phyloP scores from a whole-genome alignment of 2,888 invertebrate species.

The Torymus aiolomorphi region DNA sequence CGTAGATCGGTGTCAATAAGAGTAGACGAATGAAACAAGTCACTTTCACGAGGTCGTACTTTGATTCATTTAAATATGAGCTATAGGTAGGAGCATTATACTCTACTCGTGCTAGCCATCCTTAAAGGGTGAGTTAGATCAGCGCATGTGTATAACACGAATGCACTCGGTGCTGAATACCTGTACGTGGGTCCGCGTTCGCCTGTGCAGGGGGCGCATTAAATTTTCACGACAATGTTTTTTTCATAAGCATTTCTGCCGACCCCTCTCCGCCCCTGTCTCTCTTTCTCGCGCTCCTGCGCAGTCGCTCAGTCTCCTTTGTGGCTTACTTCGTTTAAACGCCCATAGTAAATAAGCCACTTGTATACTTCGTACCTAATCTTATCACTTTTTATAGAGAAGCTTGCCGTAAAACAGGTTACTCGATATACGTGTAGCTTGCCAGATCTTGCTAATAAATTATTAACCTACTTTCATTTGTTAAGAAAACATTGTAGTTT shows the following conservation, averaged over 20 bases:
- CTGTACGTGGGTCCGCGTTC: neutral
- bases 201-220: constrained; percentile 9
- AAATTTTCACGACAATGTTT: constrained; percentile 45
- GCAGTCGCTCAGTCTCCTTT: neutral
- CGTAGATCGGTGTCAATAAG: constrained; percentile 64
- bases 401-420: constrained; percentile 31
- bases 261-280: neutral
- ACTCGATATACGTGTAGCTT: constrained; percentile 36
- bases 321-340: constrained; percentile 35
- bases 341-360: constrained; percentile 42
- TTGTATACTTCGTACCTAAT: constrained; percentile 54
- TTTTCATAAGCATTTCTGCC: constrained; percentile 40
- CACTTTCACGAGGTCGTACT: constrained; percentile 55
- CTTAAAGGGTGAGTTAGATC: constrained; percentile 67
- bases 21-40: constrained; percentile 62
- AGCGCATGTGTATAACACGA: constrained; percentile 9
- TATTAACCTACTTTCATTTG: constrained; percentile 42
- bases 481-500: constrained; percentile 44
- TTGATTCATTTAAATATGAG: constrained; percentile 74
- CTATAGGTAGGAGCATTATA: constrained; percentile 73
- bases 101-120: constrained; percentile 70
- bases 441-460: constrained; percentile 45
- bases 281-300: constrained; percentile 1
- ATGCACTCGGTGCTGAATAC: neutral
- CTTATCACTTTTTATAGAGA: constrained; percentile 49